These are phyloP conservation scores for Aphelenchoides avenae DNA, from an alignment of 1,140 invertebrate genomes.

Conservation along the genomic window DNA sequence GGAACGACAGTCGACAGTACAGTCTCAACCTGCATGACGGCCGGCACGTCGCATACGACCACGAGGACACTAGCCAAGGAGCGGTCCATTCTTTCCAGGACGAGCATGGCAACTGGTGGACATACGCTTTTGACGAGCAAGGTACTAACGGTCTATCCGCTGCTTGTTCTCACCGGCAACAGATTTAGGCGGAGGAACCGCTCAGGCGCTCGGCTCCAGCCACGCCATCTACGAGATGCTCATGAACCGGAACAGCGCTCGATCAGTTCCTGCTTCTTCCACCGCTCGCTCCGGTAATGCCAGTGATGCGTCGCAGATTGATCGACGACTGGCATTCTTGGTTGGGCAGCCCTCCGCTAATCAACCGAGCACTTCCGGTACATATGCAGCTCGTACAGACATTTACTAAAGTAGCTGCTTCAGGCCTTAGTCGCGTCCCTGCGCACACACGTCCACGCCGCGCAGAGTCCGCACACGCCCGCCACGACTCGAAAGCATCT, in stretches of 20 bases:
- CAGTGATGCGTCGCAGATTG: too few relatives aligned
- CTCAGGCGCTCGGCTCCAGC: constrained; percentile 49
- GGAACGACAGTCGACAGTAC: background rate
- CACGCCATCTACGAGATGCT: constrained; percentile 44
- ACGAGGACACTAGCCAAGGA: constrained; percentile 79
- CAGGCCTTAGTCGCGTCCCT: too few relatives aligned
- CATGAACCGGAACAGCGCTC: too few relatives aligned
- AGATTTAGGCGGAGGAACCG: constrained; percentile 43
- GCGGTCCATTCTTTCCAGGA: constrained; percentile 70
- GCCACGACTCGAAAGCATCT: background rate
- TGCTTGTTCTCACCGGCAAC: constrained; percentile 14
- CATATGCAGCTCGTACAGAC: too few relatives aligned
- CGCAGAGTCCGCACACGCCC: background rate
- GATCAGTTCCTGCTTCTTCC: too few relatives aligned
- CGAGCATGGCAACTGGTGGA: constrained; percentile 67
- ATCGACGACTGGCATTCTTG: too few relatives aligned
- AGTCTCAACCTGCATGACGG: constrained; percentile 14
- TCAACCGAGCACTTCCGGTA: too few relatives aligned
- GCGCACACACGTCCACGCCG: too few relatives aligned
- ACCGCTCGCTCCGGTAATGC: too few relatives aligned
- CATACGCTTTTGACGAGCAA: constrained; percentile 80
- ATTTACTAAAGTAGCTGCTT: too few relatives aligned
- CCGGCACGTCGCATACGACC: constrained; percentile 73
- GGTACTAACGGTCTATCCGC: constrained; percentile 64
- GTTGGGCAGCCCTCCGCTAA: too few relatives aligned